These are phyloP conservation scores for Sebastes fasciatus DNA, from an alignment of 2,113 vertebrate species.

Conservation along the genomic window DNA sequence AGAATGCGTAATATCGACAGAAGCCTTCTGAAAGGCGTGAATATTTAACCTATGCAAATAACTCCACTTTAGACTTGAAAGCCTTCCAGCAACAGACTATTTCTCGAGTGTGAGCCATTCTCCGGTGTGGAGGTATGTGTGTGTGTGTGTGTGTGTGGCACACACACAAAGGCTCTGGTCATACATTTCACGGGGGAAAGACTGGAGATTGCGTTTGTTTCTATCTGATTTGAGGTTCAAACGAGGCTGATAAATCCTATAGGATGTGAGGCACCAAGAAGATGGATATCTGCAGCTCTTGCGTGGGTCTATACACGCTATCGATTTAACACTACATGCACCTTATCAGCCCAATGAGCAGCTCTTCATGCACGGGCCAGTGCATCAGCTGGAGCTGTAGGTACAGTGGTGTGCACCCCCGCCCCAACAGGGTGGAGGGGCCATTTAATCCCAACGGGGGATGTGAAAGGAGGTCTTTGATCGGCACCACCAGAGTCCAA, in stretches of 20 bases:
- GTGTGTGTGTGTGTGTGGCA: conserved; percentile 28
- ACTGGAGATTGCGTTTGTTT: conserved; percentile 7
- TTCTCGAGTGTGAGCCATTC: conserved; percentile 45
- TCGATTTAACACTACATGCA: conserved; percentile 61
- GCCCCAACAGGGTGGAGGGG: conserved; percentile 37
- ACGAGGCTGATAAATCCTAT: conserved; percentile 25
- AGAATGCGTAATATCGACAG: conserved; percentile 67
- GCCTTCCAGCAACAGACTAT: conserved; percentile 57
- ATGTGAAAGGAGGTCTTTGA: conserved; percentile 76
- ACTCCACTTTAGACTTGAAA: conserved; percentile 71
- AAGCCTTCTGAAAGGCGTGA: conserved; percentile 53
- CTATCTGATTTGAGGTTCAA: conserved; percentile 62
- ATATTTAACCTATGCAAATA: conserved; percentile 78
- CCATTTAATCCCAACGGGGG: conserved; percentile 56
- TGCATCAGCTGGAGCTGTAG: conserved; percentile 54
- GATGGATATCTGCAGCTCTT: conserved; percentile 65
- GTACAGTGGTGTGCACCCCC: conserved; percentile 34
- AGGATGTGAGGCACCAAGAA: conserved; percentile 20
- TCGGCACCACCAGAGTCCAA: conserved; percentile 46
- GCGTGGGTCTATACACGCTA: conserved; percentile 41
- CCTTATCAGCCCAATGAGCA: conserved; percentile 62
- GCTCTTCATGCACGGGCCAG: conserved; percentile 46
- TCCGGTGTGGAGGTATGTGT: conserved; percentile 33
- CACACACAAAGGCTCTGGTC: conserved; percentile 12
- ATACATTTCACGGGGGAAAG: conserved; percentile 35